These are phyloP conservation scores for Acropora tenuis DNA, from an alignment of 64 coral and sea anemone genomes.

Conservation along the genomic window DNA sequence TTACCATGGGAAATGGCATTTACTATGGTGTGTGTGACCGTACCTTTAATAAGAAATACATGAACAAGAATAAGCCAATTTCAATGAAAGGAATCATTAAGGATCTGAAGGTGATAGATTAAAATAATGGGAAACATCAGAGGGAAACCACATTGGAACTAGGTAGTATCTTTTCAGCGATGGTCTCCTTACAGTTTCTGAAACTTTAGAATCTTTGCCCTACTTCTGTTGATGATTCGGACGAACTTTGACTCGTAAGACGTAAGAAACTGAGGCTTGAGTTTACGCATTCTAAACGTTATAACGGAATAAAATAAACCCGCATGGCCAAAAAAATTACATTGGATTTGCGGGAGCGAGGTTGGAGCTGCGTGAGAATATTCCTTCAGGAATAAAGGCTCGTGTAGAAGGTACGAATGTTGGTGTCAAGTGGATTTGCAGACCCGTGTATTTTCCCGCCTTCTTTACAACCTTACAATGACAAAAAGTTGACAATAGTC, in stretches of 20 bases:
- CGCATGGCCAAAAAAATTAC: not conserved
- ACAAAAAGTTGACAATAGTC: not conserved
- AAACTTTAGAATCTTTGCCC: not conserved
- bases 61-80: not conserved
- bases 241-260: not conserved
- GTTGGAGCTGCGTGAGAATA: not conserved
- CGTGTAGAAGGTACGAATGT: constrained; percentile 2
- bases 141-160: not conserved
- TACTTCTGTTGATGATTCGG: not conserved
- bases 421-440: not conserved
- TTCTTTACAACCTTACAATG: constrained; percentile 3
- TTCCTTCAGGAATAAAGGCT: not conserved
- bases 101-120: not conserved
- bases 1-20: too few relatives aligned
- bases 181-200: not conserved
- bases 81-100: not conserved
- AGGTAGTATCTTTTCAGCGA: not conserved
- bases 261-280: not conserved
- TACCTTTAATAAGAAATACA: not conserved
- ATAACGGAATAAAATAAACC: constrained; percentile 7
- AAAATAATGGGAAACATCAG: not conserved
- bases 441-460: not conserved
- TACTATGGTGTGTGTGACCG: too few relatives aligned
- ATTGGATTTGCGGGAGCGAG: constrained; percentile 1
- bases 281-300: not conserved